phyloP scores from a whole-genome alignment of 2,888 invertebrate species.

The Branchipolynoe longqiensis region DNA sequence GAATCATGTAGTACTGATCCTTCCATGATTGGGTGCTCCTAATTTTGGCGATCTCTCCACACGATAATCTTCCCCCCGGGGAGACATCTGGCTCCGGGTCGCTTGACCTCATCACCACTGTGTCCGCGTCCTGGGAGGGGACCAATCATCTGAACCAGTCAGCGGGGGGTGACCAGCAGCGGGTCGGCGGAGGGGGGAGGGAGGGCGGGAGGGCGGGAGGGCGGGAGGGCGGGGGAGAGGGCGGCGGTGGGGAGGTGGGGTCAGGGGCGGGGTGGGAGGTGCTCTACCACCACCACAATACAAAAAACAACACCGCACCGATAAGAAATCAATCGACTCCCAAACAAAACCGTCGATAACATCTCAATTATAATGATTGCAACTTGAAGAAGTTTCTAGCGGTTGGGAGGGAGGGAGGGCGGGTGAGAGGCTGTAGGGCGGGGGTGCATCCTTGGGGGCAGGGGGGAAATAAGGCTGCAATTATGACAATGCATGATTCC shows the following conservation, averaged over 20 bases:
- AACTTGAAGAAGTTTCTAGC: slow-evolving; percentile 36
- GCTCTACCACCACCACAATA: no score
- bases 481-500: slow-evolving; percentile 36
- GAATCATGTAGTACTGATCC: no score
- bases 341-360: slow-evolving; percentile 36
- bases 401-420: no score
- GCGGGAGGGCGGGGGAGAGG: no score
- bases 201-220: no score
- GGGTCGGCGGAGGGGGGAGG: no score
- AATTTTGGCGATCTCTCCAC: slow-evolving; percentile 21
- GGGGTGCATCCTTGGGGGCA: no score
- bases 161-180: not conserved
- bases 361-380: slow-evolving; percentile 51
- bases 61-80: slow-evolving; percentile 42
- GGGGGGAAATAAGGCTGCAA: not conserved
- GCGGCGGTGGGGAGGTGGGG: no score
- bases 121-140: not conserved
- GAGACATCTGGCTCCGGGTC: not conserved
- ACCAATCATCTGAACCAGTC: not conserved
- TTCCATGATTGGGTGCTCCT: slow-evolving; percentile 18
- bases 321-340: slow-evolving; percentile 48
- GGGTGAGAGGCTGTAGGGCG: no score
- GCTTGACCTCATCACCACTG: slow-evolving; percentile 27
- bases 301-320: slow-evolving; percentile 4
- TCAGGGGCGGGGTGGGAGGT: no score